Evolutionary conservation across 2,113 vertebrate genomes (phyloP), one percentile per base, ranked within the genome.

Genomic region (Probosciger aterrimus): DNA sequence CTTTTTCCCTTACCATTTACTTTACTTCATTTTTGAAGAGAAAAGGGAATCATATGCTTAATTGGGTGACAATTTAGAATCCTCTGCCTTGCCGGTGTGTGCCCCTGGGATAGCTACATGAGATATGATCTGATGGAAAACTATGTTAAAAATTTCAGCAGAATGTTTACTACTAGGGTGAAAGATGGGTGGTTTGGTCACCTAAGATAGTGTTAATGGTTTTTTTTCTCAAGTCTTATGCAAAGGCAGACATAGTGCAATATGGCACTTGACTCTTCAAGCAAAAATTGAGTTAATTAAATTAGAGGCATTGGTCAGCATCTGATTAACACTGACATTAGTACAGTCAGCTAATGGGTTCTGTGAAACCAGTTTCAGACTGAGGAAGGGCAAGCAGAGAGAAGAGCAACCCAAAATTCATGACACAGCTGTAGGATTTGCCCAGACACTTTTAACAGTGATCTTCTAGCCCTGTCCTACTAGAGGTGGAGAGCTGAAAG

Each of bases 21-120:
- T 93, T 94, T 94, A 31, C 13, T 78, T 95, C n/a, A 86, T 20
- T 94, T 96, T 95, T 94, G 71, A 83, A 74, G 27, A 80, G n/a
- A 75, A 81, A 95, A 92, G 64, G 18, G 23, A 92, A 82, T 76
- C 10, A 2, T 30, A 55, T 49, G 30, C 47, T 59, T 89, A 75
- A 60, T 10, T 60, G 64, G 18, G 41, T 82, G 39, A 50, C 4
- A 20, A n/a, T 41, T 62, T 71, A 41, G 73, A 75, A 78, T 93
- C 59, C 25, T 83, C 49, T 84, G 43, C 33, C 35, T 82, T 86
- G 80, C 50, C 74, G 96, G 53, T 88, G 37, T 71, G 80, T 64
- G 41, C 70, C 63, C 57, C 55, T 37, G 76, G 64, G 49, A 94
- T 33, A 96, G 62, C 69, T 73, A 79, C 22, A 67, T 27, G 60